Conservation (phyloP, 2,797 vertebrate species). For the Eospalax fontanierii region DNA sequence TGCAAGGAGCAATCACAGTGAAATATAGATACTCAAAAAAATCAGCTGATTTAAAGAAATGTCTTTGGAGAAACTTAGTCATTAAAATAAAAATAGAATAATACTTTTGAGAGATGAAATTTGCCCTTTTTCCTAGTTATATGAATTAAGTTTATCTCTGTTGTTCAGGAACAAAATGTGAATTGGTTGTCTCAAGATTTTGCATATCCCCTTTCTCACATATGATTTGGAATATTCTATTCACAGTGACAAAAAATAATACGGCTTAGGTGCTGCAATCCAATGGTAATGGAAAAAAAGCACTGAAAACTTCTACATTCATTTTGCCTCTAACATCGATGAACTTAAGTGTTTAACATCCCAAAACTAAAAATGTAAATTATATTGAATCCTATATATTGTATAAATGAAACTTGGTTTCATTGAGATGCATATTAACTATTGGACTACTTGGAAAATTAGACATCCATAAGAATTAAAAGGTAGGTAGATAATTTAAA, state of each 20-base stretch:
- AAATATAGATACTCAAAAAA: slow-evolving; percentile 26
- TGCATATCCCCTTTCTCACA: neutral
- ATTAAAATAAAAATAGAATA: slow-evolving; percentile 27
- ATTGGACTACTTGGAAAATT: slow-evolving; percentile 71
- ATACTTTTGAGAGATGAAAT: slow-evolving; percentile 2
- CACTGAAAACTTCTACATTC: slow-evolving; percentile 27
- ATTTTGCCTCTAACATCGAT: slow-evolving; percentile 57
- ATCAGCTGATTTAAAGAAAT: neutral
- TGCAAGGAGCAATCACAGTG: neutral
- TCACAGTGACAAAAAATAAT: neutral
- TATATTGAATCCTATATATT: no score
- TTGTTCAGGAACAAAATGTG: no score
- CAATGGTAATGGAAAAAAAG: slow-evolving; percentile 57
- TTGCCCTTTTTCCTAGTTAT: neutral
- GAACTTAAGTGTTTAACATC: slow-evolving; percentile 66
- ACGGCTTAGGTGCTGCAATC: neutral
- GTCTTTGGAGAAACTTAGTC: neutral
- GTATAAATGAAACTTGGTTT: no score
- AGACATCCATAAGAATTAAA: slow-evolving; percentile 81
- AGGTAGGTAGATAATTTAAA: slow-evolving; percentile 73
- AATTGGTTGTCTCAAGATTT: neutral
- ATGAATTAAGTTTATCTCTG: neutral
- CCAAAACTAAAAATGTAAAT: slow-evolving; percentile 70
- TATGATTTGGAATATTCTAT: slow-evolving; percentile 49
- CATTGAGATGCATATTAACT: slow-evolving; percentile 75